These are phyloP conservation scores for Apogon talboti DNA, from an alignment of 2,797 vertebrate genomes.

Conservation along the genomic window DNA sequence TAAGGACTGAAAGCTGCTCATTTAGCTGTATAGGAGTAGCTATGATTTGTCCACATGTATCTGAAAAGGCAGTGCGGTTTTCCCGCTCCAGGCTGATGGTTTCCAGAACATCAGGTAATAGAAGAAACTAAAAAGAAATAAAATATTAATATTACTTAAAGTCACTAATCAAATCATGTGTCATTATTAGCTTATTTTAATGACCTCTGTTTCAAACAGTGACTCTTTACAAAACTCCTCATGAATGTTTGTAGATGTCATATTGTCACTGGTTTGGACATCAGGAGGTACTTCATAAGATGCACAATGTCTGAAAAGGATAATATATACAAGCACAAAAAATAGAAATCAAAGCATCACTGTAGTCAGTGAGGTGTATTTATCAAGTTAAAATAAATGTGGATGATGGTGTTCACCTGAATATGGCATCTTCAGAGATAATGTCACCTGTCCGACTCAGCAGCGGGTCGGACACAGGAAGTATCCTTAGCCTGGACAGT, in stretches of 20 bases:
- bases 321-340: neutral
- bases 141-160: constrained; percentile 20
- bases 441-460: constrained; percentile 70
- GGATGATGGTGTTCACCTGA: constrained; percentile 79
- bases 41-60: constrained; percentile 67
- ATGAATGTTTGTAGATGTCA: constrained; percentile 23
- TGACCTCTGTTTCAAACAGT: constrained; percentile 83
- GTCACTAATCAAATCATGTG: neutral
- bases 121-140: constrained; percentile 78
- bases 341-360: neutral
- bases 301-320: constrained; percentile 53
- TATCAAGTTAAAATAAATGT: neutral
- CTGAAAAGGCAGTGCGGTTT: constrained; percentile 49
- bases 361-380: neutral
- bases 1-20: constrained; percentile 63
- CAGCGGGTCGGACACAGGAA: constrained; percentile 86
- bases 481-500: constrained; percentile 81
- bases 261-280: neutral
- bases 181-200: neutral
- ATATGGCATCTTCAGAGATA: constrained; percentile 75
- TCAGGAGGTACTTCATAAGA: constrained; percentile 57
- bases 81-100: constrained; percentile 44
- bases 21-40: constrained; percentile 74
- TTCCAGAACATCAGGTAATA: constrained; percentile 78
- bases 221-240: constrained; percentile 83